These are phyloP conservation scores for Drosophila cognata DNA, from an alignment of 2,888 invertebrate genomes.

Conservation along the genomic window DNA sequence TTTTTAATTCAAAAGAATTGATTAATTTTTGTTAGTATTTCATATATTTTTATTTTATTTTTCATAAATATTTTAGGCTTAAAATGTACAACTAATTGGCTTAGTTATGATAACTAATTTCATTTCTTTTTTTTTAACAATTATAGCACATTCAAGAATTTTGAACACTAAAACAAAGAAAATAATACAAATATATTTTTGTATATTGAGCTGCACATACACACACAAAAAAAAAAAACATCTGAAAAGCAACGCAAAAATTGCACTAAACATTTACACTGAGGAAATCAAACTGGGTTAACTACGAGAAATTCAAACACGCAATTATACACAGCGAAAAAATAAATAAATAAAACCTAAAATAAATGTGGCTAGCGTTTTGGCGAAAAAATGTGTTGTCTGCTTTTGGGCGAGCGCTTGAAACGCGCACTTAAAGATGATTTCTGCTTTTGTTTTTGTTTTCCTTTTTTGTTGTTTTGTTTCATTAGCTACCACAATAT, in stretches of 20 bases:
- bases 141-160: constrained; percentile 80
- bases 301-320: constrained; percentile 19
- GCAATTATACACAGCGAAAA: constrained; percentile 23
- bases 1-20: neutral
- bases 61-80: constrained; percentile 76
- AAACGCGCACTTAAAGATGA: constrained; percentile 48
- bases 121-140: constrained; percentile 76
- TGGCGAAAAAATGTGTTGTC: constrained; percentile 30
- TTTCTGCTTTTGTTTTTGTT: constrained; percentile 24
- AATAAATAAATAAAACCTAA: constrained; percentile 14
- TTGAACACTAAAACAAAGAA: constrained; percentile 45
- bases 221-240: constrained; percentile 7
- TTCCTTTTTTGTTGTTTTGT: constrained; percentile 19
- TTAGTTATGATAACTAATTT: constrained; percentile 68
- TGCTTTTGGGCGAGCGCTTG: constrained; percentile 36
- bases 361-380: constrained; percentile 27
- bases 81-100: constrained; percentile 76
- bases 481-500: constrained; percentile 71
- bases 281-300: constrained; percentile 38
- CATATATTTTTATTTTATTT: constrained; percentile 74
- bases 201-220: constrained; percentile 19
- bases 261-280: constrained; percentile 59
- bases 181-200: constrained; percentile 24
- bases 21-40: constrained; percentile 55
- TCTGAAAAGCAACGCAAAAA: constrained; percentile 62